Percentiles rank a stretch among this genome's conserved stretches.
Conservation (phyloP, 2,113 vertebrate species). For the Fulmarus glacialis region DNA sequence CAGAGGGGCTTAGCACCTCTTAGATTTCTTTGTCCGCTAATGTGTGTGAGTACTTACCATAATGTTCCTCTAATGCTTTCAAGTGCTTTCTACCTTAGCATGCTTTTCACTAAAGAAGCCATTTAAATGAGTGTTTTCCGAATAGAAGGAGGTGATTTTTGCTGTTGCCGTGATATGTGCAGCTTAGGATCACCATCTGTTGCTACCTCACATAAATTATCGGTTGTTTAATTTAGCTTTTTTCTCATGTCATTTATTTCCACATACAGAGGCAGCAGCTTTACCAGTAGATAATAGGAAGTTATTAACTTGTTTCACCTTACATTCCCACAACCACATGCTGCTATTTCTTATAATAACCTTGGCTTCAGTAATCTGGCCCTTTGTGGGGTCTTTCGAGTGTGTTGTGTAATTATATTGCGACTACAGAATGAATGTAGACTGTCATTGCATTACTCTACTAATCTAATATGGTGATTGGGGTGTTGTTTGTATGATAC, state of each 20-base stretch:
- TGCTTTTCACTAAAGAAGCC: background rate
- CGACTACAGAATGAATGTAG: background rate
- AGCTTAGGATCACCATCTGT: background rate
- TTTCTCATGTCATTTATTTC: constrained; percentile 26
- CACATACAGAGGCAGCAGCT: background rate
- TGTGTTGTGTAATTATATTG: background rate
- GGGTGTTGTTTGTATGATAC: background rate
- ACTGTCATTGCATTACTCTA: background rate
- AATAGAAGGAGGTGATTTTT: background rate
- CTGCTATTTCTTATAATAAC: constrained; percentile 46
- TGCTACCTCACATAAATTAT: constrained; percentile 26
- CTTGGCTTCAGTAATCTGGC: background rate
- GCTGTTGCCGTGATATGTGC: background rate
- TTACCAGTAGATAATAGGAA: constrained; percentile 51
- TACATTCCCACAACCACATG: constrained; percentile 21
- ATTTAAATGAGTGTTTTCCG: background rate
- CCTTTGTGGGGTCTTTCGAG: background rate
- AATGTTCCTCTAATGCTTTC: background rate
- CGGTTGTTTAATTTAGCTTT: constrained; percentile 27
- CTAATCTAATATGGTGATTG: background rate
- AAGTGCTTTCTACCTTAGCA: background rate
- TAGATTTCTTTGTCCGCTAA: background rate
- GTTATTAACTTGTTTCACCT: constrained; percentile 62
- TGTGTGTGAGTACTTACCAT: background rate
- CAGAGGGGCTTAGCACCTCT: background rate